Evolutionary conservation across 1,140 invertebrate species (phyloP), one percentile per base, ranked within the genome.

Genomic region (Psilanteris sp.): DNA sequence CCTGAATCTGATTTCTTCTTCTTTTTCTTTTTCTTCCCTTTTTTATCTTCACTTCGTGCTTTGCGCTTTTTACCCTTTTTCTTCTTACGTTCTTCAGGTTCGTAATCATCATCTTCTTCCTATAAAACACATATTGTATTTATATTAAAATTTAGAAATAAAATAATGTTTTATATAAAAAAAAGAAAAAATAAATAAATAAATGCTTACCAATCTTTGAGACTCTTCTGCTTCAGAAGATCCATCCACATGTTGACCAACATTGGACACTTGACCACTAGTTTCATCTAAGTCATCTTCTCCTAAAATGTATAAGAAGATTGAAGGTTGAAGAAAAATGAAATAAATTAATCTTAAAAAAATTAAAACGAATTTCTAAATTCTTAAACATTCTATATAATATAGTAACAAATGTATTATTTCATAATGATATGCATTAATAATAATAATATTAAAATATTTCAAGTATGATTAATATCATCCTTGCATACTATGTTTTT

Each of bases 11-110:
- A 94, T 89, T 95, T 95, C 89, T 95, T 94, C 90, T 96, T 96
- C 90, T 96, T 96, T 90, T 97, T 97, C 84, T 95, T 94, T 85
- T 96, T 96, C 86, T 96, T 96, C 18, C 94, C 94, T 80, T 96
- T 96, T 80, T 96, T 95, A 55, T 95, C 94, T 81, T 96, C 95
- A 72, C 95, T 93, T 76, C 93, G 90, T 11, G 93, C 94, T 90
- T 96, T 96, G 78, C 96, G 91, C 84, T 97, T 97, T 85, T 97
- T 97, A 3, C 94, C 95, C 80, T 96, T 96, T 79, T 96, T 96
- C 86, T 95, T 95, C 83, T 95, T 95, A 68, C 93, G 91, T 88
- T 95, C 94, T 83, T 95, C 94, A 24, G 93, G 94, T 81, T 95
- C 94, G 80, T 95, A 95, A 81, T 96, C 94, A 81, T 96, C 95